Conservation (phyloP, 2,113 vertebrate genomes). For the Sinocyclocheilus anshuiensis region DNA sequence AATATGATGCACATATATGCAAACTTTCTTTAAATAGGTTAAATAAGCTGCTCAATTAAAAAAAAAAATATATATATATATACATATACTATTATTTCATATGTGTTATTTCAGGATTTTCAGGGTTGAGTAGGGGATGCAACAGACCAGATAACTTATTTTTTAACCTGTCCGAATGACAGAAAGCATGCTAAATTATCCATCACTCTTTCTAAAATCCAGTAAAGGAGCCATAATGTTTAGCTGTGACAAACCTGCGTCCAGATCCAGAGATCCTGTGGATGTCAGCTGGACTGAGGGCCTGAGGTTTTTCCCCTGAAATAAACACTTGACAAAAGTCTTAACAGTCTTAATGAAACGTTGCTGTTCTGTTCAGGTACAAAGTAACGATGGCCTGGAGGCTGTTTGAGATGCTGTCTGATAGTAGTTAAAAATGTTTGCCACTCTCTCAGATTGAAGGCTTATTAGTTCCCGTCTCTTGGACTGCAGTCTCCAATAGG, state of each 20-base stretch:
- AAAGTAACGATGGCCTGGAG: constrained; percentile 40
- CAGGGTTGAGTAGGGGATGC: neutral
- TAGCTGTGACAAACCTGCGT: too few species aligned
- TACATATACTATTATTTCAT: neutral
- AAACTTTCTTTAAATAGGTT: too few species aligned
- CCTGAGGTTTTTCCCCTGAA: neutral
- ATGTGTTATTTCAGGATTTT: too few species aligned
- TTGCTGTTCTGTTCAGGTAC: constrained; percentile 12
- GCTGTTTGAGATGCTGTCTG: constrained; percentile 34
- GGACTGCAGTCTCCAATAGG: constrained; percentile 45
- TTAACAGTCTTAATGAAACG: constrained; percentile 22
- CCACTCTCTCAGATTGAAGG: constrained; percentile 41
- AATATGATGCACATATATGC: neutral
- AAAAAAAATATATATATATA: too few species aligned
- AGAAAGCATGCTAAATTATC: neutral
- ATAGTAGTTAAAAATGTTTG: constrained; percentile 46
- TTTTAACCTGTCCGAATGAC: neutral
- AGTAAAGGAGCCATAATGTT: neutral
- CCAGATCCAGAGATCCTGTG: neutral
- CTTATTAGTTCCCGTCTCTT: constrained; percentile 53
- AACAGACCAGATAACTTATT: neutral
- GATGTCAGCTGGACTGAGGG: neutral
- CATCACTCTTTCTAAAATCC: neutral
- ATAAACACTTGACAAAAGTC: constrained; percentile 31
- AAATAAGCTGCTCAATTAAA: too few species aligned